phyloP scores from a whole-genome alignment of 2,888 invertebrate species.

The Auanema freiburgensis region DNA sequence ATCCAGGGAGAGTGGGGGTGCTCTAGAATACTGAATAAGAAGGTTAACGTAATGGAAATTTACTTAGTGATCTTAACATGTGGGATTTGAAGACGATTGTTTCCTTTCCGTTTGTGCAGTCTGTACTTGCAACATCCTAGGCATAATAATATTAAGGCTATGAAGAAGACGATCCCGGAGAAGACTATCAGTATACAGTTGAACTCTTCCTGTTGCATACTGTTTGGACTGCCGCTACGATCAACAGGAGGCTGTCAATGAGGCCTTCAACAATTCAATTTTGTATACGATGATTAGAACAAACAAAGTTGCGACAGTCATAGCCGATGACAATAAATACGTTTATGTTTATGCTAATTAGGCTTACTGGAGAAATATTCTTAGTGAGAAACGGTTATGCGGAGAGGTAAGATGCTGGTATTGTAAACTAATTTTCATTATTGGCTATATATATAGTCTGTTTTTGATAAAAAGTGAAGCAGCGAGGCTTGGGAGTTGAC shows the following conservation, averaged over 20 bases:
- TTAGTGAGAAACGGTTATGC: neutral
- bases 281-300: no score
- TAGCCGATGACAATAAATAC: neutral
- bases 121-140: constrained; percentile 28
- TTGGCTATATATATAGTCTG: neutral
- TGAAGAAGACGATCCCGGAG: constrained; percentile 20
- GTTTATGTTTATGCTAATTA: neutral
- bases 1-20: constrained; percentile 24
- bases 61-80: constrained; percentile 31
- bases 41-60: constrained; percentile 9
- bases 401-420: no score
- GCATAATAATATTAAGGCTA: constrained; percentile 22
- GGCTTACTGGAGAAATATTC: neutral
- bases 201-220: constrained; percentile 27
- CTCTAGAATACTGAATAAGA: no score
- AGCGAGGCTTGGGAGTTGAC: neutral
- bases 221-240: neutral
- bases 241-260: neutral
- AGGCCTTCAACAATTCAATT: neutral
- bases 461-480: neutral
- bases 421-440: neutral
- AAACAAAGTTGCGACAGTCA: neutral
- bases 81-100: constrained; percentile 15
- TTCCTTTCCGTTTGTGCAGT: constrained; percentile 4
- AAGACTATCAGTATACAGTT: constrained; percentile 32